Evolutionary conservation across 2,888 invertebrate genomes (phyloP).

Genomic region (Calephelis perditalis): DNA sequence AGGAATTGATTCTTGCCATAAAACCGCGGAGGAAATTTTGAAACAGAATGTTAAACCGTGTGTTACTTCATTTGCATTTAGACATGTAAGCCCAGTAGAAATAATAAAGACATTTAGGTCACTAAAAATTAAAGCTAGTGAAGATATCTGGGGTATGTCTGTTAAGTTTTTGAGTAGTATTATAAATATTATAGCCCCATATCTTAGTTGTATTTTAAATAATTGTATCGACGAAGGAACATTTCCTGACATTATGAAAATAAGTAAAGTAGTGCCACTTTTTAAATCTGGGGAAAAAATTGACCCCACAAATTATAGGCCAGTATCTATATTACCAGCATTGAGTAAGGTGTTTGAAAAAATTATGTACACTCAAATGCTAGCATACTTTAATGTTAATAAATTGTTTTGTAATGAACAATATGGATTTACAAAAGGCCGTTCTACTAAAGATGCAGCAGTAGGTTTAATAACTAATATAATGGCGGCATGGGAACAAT

Average conservation of each 20-base stretch:
- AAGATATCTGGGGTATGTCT: slow-evolving; percentile 1
- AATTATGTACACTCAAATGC: too few relatives aligned
- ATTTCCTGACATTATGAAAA: too few relatives aligned
- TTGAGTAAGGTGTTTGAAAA: too few relatives aligned
- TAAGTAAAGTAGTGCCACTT: too few relatives aligned
- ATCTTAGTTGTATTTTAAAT: neutral
- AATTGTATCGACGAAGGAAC: neutral
- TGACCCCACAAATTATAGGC: too few relatives aligned
- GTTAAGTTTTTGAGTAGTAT: neutral
- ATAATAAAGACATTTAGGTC: neutral
- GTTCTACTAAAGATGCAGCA: neutral
- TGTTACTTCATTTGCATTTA: neutral
- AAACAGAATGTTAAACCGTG: neutral
- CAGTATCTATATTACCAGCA: too few relatives aligned
- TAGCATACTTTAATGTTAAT: neutral
- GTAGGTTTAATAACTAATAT: neutral
- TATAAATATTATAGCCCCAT: too few relatives aligned
- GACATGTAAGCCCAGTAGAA: neutral
- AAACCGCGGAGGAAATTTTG: neutral
- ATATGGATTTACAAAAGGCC: too few relatives aligned
- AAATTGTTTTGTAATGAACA: neutral
- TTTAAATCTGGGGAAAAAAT: too few relatives aligned
- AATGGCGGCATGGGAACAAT: neutral
- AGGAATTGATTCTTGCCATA: neutral
- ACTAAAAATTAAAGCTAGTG: neutral